A percentile compares a stretch with the other conserved stretches of the same genome.
These are phyloP conservation scores for Drosophila quinaria DNA, from an alignment of 2,888 invertebrate genomes.

Conservation along the genomic window DNA sequence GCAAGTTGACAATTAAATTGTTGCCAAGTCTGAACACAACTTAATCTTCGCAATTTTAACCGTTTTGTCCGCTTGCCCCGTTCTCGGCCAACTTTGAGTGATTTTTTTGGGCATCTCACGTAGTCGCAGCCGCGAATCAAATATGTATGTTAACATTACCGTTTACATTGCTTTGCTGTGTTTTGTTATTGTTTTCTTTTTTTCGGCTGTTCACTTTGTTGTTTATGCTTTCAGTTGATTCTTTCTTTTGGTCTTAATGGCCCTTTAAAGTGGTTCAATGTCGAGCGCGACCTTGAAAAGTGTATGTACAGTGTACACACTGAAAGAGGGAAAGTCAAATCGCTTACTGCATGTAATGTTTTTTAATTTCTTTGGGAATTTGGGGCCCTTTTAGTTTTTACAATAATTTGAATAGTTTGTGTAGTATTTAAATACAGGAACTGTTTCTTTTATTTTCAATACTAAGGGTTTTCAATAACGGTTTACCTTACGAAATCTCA, in stretches of 20 bases:
- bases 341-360: constrained; percentile 49
- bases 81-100: constrained; percentile 38
- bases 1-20: constrained; percentile 2
- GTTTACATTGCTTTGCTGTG: constrained; percentile 49
- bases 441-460: neutral
- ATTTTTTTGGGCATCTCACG: constrained; percentile 48
- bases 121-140: constrained; percentile 44
- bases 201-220: constrained; percentile 17
- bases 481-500: neutral
- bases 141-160: constrained; percentile 53
- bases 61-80: constrained; percentile 20
- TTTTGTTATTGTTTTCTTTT: constrained; percentile 18
- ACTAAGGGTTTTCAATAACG: neutral
- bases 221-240: constrained; percentile 45
- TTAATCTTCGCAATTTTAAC: constrained; percentile 17
- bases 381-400: neutral
- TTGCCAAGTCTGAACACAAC: constrained; percentile 14
- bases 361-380: constrained; percentile 48
- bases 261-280: constrained; percentile 34
- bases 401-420: neutral
- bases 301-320: neutral
- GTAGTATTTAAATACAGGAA: neutral
- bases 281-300: constrained; percentile 60
- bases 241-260: constrained; percentile 53
- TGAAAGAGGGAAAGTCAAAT: constrained; percentile 61